Conservation (phyloP, 1,140 invertebrate species). For the Caerostris darwini region DNA sequence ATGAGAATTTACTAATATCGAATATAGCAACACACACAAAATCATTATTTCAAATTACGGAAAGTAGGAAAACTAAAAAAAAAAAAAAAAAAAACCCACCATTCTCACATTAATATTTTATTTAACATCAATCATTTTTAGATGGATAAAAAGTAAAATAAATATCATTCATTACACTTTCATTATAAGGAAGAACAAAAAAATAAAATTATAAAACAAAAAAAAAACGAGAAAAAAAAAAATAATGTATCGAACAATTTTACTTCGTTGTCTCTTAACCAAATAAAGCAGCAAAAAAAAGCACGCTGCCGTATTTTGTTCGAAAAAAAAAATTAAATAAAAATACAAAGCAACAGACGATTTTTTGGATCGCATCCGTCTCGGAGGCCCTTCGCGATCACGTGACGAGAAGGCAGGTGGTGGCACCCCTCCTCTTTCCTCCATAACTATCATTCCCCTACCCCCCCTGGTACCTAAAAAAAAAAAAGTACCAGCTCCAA, state of each 20-base stretch:
- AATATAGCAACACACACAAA: not conserved
- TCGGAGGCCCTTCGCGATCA: constrained; percentile 62
- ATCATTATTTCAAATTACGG: constrained; percentile 30
- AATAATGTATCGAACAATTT: constrained; percentile 41
- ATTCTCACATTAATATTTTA: constrained; percentile 75
- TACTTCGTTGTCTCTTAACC: constrained; percentile 6
- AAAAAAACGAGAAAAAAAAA: not conserved
- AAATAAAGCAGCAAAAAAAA: constrained; percentile 49
- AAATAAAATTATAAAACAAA: constrained; percentile 26
- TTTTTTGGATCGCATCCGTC: constrained; percentile 76
- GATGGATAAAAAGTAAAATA: constrained; percentile 68
- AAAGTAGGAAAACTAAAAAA: not conserved
- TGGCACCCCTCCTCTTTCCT: constrained; percentile 40
- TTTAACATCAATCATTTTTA: constrained; percentile 74
- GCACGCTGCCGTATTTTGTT: constrained; percentile 27
- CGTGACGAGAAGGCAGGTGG: constrained; percentile 73
- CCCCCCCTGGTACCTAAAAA: constrained; percentile 17
- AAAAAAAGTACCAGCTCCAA: constrained; percentile 63
- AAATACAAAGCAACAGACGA: constrained; percentile 61
- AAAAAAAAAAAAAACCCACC: not conserved
- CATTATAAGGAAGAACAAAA: constrained; percentile 61
- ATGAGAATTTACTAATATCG: not conserved
- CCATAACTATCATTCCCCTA: not conserved
- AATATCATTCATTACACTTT: constrained; percentile 77
- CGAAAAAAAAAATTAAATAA: constrained; percentile 41